Base-by-base conservation (phyloP, 2,113 vertebrate species). In the Vidua chalybeata region DNA sequence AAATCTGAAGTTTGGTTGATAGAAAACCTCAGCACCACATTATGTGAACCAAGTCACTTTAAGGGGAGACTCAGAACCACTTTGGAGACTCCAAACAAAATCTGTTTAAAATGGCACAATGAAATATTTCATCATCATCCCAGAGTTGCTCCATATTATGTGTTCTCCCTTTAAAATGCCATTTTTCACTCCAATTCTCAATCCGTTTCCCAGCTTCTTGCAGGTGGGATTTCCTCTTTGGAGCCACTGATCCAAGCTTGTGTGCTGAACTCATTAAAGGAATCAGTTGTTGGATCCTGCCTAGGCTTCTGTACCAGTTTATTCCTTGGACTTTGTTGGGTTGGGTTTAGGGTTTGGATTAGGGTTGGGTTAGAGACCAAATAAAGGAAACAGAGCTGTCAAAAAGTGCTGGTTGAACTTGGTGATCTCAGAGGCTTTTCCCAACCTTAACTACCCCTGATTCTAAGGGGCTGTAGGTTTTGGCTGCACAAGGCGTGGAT, bases 81-180 rank as follows among this genome's bases (percentile, higher is more conserved):
- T 46, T 31, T 13, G 63, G 66, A 51, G 35, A 51, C 10, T 4
- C 27, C 69, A 45, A 20, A 66, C 18, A 27, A 22, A 11, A 39
- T 15, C 11, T 31, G 16, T 45, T 64, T 41, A 2, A 56, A 91
- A 31, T 20, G 31, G 31, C 49, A 4, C 18, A 5, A 3, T 35
- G 88, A 92, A 46, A 46, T 6, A 28, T 12, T 41, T 2, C 13
- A 1, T 58, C 48, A 2, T 1, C 35, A 33, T 48, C 31, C 39
- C 63, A 45, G 33, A 24, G 48, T 23, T 84, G 55, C n/a, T 81
- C 56, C 7, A 0, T 6, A 0, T 10, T 21, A 0, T 3, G 3
- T 46, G 35, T 66, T 74, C 37, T 66, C 16, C 26, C 14, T 69
- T 72, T 6, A 48, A 84, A 77, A n/a, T 52, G 4, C 4, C 3